phyloP scores from a whole-genome alignment of 1,140 invertebrate genomes.

The Penaeus indicus region DNA sequence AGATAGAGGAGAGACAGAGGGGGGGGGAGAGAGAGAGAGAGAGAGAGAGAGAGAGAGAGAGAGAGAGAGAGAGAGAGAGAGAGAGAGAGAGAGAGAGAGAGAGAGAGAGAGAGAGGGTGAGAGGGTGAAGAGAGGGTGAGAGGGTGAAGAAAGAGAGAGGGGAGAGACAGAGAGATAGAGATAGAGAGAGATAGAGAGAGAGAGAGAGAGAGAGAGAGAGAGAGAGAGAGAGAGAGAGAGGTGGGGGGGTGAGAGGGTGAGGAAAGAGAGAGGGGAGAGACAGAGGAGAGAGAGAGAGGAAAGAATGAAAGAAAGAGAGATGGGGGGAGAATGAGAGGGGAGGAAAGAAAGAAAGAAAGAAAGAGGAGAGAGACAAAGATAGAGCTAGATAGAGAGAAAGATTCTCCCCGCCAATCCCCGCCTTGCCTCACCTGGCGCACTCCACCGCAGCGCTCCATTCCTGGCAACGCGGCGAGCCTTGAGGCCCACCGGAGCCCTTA shows the following conservation, averaged over 20 bases:
- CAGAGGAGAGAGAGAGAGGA: not conserved
- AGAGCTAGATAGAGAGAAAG: not conserved
- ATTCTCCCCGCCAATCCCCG: not conserved
- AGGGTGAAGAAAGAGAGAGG: too few relatives aligned
- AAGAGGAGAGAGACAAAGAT: not conserved
- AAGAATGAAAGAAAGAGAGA: conserved; percentile 9
- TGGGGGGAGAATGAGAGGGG: conserved; percentile 18
- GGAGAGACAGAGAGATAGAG: too few relatives aligned
- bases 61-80: too few relatives aligned
- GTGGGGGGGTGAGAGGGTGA: not conserved
- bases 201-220: not conserved
- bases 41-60: too few relatives aligned
- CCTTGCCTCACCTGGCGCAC: not conserved
- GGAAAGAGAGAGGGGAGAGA: not conserved
- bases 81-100: too few relatives aligned
- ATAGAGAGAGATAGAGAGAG: not conserved
- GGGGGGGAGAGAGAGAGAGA: too few relatives aligned
- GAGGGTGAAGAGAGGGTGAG: too few relatives aligned
- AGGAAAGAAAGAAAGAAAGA: conserved; percentile 32
- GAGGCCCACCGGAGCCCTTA: too few relatives aligned
- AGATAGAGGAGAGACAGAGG: too few relatives aligned
- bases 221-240: not conserved
- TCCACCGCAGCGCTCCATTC: not conserved
- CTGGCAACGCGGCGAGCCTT: too few relatives aligned
- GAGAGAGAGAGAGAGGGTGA: too few relatives aligned